Evolutionary conservation across 1,140 invertebrate species (phyloP), one percentile per base, ranked within the genome.

Genomic region (Bombus balteatus): DNA sequence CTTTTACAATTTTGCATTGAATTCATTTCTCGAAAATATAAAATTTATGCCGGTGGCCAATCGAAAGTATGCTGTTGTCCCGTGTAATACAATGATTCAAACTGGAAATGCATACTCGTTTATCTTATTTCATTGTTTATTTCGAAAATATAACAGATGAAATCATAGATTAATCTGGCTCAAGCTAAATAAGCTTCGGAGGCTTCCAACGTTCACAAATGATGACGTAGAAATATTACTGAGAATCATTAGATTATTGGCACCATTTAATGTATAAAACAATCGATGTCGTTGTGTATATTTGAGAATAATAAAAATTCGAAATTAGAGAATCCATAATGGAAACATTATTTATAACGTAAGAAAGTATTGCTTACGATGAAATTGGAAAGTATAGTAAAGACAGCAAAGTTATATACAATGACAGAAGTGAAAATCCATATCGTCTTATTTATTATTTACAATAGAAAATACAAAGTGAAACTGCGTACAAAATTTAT

Each of bases 11-110:
- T 70, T 34, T 9, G 1, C 10, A 8, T n/a, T 22, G 25, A 53
- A 80, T 70, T 80, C 25, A 34, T 59, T 57, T 34, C 25, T 25
- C 6, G 25, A 28, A 47, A 32, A 66, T 22, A 32, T 15, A 37
- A 62, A 68, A 79, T 79, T 66, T 79, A 43, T 66, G 41, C n/a
- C 32, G 57, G 6, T 10, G 41, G 53, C 13, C 62, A 66, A 47
- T 79, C 39, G 25, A n/a, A n/a, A 41, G 34, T 41, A 65, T 37
- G 39, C n/a, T 68, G 32, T 78, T 76, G 74, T 59, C 74, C 25
- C 3, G 25, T 25, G 34, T 28, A 39, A 59, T 76, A 76, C 34
- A 59, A 76, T 59, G 47, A 76, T 59, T 59, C 57, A 34, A 8
- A 22, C 25, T 37, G 25, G 13, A 59, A 76, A 39, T 39, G 15